Percentiles rank a stretch among this genome's conserved stretches.
Evolutionary conservation across 92 coral and sea anemone genomes (phyloP).

Genomic region (Montipora capitata): DNA sequence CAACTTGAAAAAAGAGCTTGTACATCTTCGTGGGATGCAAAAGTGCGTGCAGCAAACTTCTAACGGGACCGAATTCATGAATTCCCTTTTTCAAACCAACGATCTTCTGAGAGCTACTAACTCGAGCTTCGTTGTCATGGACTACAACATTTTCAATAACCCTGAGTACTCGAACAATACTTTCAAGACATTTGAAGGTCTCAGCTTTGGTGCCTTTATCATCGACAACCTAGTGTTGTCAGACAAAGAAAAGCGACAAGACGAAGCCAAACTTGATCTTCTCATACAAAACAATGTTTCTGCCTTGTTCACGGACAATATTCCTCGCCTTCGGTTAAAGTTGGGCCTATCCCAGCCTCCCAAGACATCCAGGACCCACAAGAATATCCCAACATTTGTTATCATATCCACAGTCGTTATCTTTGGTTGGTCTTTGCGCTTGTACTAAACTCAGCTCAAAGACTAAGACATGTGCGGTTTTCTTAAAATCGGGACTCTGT

Average conservation of each 20-base stretch:
- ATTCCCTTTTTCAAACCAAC: constrained; percentile 74
- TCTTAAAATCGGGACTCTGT: neutral
- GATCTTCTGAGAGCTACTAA: constrained; percentile 79
- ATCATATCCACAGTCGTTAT: neutral
- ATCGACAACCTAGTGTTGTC: constrained; percentile 74
- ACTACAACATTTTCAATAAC: constrained; percentile 85
- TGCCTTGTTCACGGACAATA: constrained; percentile 88
- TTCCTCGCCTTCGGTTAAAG: constrained; percentile 79
- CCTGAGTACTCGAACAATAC: constrained; percentile 80
- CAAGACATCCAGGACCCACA: neutral
- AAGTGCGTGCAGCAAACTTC: constrained; percentile 68
- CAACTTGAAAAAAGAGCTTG: constrained; percentile 33
- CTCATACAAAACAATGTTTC: constrained; percentile 82
- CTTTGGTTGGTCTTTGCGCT: neutral
- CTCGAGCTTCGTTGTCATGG: constrained; percentile 89
- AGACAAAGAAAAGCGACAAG: constrained; percentile 42
- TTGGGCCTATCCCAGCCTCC: constrained; percentile 48
- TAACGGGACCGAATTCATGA: constrained; percentile 76
- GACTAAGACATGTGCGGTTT: neutral
- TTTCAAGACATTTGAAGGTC: constrained; percentile 75
- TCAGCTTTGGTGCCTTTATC: constrained; percentile 95
- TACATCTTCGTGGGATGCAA: constrained; percentile 74
- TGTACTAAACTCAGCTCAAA: no score
- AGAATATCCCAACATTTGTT: neutral
- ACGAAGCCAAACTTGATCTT: constrained; percentile 75